Base-by-base conservation (phyloP, 2,888 invertebrate genomes). In the Loripinus fragilis region DNA sequence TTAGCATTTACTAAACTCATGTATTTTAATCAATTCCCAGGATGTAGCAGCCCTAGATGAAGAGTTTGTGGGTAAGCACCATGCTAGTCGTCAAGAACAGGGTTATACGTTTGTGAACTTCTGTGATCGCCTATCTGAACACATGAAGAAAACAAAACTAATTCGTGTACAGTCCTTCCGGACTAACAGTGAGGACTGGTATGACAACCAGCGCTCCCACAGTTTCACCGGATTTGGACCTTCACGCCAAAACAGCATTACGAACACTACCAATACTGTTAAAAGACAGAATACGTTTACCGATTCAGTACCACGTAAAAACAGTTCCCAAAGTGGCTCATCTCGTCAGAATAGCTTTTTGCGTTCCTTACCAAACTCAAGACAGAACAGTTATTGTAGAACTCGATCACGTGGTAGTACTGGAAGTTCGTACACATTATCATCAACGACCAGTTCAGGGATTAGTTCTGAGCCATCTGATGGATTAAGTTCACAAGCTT, bases 111-210 rank as follows among this genome's bases (percentile, higher is more conserved):
- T 81, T 8, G 77, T 79, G 35, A 74, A 33, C 15, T 84, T 84
- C 65, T 35, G 74, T 17, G 80, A 84, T 45, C 35, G 66, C 20
- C 52, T 84, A 48, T 70, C 70, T 28, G 80, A 74, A 64, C 87
- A 87, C 77, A 87, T 87, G 87, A 87, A 85, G 85, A 86, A 86
- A 73, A 87, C 87, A 35, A 71, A 80, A 2, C 73, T 84, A 17
- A 78, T 85, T 8, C 78, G 83, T n/a, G 87, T 86, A 20, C 83
- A 85, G 82, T 83, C 87, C 52, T 85, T 87, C 33, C 68, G 83
- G 41, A 77, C 77, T 60, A 74, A 80, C 17, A 77, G 71, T 35
- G 76, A 76, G 20, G 77, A 77, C 65, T 81, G 72, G 77, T 66
- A 64, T n/a, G 78, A 67, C 20, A 80, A 76, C 38, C 73, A 78